Percentiles rank a stretch among this genome's conserved stretches.
These are phyloP conservation scores for Hozukius guyotensis DNA, from an alignment of 2,797 vertebrate genomes.

Conservation along the genomic window DNA sequence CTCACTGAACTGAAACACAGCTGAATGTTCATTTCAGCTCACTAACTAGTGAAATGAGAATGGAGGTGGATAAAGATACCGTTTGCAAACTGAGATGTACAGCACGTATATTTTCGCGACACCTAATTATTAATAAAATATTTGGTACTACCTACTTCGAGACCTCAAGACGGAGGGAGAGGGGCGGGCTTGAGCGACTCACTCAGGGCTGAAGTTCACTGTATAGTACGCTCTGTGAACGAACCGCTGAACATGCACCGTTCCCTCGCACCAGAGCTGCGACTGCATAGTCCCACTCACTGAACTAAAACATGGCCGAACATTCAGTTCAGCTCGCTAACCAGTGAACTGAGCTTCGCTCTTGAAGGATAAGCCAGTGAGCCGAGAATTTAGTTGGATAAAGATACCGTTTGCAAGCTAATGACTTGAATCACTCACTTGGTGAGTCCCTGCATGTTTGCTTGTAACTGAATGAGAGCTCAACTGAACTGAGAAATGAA, in stretches of 20 bases:
- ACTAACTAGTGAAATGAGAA: too few species aligned
- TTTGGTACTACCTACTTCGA: neutral
- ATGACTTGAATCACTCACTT: neutral
- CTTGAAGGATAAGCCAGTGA: neutral
- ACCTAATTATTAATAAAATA: neutral
- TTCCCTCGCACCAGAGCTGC: neutral
- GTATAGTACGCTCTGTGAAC: neutral
- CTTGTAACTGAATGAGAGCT: neutral
- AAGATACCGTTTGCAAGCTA: neutral
- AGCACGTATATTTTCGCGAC: too few species aligned
- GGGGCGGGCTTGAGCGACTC: neutral
- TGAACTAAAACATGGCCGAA: too few species aligned
- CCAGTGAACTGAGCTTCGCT: neutral
- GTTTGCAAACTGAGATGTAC: too few species aligned
- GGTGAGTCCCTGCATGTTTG: neutral
- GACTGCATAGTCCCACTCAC: too few species aligned
- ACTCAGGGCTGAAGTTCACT: neutral
- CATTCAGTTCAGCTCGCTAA: too few species aligned
- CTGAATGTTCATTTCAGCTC: too few species aligned
- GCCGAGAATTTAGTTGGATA: too few species aligned
- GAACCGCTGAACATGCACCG: neutral
- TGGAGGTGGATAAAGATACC: too few species aligned
- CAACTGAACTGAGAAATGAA: neutral
- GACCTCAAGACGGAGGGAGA: neutral
- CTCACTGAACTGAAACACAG: too few species aligned